These are phyloP conservation scores for Phasia obesa DNA, from an alignment of 2,888 invertebrate species.

Conservation along the genomic window DNA sequence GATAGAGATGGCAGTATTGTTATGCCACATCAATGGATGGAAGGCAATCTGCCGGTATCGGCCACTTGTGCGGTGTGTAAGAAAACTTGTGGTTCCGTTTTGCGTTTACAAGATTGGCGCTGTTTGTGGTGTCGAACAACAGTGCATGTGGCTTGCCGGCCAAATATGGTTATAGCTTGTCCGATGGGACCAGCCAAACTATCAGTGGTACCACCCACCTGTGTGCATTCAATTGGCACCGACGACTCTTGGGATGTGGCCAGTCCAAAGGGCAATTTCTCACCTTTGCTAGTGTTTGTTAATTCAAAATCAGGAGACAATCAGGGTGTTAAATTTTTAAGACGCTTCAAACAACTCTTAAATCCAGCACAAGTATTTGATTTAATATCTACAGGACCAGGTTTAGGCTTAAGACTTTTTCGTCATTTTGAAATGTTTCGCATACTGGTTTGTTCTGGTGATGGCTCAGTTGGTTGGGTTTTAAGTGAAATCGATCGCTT, in stretches of 20 bases:
- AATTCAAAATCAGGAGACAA: constrained; percentile 99
- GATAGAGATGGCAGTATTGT: constrained; percentile 94
- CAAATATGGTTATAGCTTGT: constrained; percentile 90
- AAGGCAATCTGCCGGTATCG: constrained; percentile 97
- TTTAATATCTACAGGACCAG: constrained; percentile 93
- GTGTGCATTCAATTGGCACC: constrained; percentile 93
- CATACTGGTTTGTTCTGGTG: constrained; percentile 98
- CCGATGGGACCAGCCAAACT: constrained; percentile 94
- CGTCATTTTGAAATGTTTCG: constrained; percentile 97
- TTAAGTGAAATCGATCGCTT: constrained; percentile 97
- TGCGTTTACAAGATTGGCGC: constrained; percentile 96
- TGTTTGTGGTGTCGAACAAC: constrained; percentile 97
- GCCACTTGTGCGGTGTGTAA: constrained; percentile 96
- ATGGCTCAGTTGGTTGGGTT: constrained; percentile 99
- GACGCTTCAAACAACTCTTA: constrained; percentile 96
- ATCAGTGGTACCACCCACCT: constrained; percentile 96
- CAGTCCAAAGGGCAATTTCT: constrained; percentile 84
- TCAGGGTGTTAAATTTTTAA: constrained; percentile 97
- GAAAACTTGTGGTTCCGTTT: constrained; percentile 97
- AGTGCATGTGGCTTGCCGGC: constrained; percentile 95
- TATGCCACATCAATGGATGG: constrained; percentile 99
- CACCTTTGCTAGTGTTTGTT: constrained; percentile 96
- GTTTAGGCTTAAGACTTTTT: constrained; percentile 93
- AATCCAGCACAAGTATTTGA: constrained; percentile 99
- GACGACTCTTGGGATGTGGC: constrained; percentile 97